phyloP scores from a whole-genome alignment of 2,113 vertebrate species.

The Pygoscelis antarcticus region DNA sequence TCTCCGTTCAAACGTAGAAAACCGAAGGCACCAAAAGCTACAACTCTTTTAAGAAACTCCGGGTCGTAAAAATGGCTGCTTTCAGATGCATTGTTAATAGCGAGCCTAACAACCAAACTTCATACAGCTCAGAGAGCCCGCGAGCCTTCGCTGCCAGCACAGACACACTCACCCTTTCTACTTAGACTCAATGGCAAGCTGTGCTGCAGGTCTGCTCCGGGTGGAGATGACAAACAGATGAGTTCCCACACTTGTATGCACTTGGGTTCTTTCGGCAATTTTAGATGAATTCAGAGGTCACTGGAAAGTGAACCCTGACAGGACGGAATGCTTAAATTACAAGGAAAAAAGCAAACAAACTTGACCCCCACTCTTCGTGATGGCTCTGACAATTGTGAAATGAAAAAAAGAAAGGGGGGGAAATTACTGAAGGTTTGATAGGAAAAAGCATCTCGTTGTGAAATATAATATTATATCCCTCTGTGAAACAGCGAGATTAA shows the following conservation, averaged over 20 bases:
- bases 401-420: too few species aligned
- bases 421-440: not conserved
- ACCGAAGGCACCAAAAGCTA: not conserved
- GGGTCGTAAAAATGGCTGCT: not conserved
- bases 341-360: conserved; percentile 68
- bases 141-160: not conserved
- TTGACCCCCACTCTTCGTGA: conserved; percentile 40
- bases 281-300: conserved; percentile 67
- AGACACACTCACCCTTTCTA: not conserved
- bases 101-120: not conserved
- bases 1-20: not conserved
- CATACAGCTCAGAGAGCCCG: not conserved
- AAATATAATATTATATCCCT: not conserved
- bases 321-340: conserved; percentile 62
- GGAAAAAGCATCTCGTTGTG: not conserved
- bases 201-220: not conserved
- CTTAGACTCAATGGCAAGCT: not conserved
- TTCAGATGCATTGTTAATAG: not conserved
- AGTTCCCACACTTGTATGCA: conserved; percentile 48
- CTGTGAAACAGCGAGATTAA: not conserved
- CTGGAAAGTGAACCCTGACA: conserved; percentile 52
- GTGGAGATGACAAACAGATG: conserved; percentile 52
- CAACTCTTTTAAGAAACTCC: not conserved
- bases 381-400: not conserved
- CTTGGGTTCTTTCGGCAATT: conserved; percentile 51